phyloP scores from a whole-genome alignment of 2,888 invertebrate genomes.

The Nipponacmea schrenckii region DNA sequence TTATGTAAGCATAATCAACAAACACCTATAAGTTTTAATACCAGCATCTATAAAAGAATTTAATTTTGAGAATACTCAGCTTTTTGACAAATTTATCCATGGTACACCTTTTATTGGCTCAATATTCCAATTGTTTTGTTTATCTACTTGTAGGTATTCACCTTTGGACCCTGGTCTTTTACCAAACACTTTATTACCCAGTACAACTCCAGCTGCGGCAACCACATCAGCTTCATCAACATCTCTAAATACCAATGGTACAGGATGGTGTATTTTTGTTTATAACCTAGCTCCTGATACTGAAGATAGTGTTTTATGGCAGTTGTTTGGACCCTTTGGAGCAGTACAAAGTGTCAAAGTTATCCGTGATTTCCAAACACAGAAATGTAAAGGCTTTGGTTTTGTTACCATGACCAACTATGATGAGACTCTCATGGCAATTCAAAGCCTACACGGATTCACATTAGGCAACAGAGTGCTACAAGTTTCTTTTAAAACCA shows the following conservation, averaged over 20 bases:
- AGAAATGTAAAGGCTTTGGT: constrained; percentile 98
- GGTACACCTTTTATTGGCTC: too few relatives aligned
- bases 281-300: constrained; percentile 92
- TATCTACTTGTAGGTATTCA: constrained; percentile 55
- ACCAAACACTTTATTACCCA: constrained; percentile 59
- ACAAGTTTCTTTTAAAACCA: constrained; percentile 95
- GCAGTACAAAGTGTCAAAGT: constrained; percentile 98
- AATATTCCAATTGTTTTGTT: too few relatives aligned
- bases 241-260: constrained; percentile 53
- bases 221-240: constrained; percentile 39
- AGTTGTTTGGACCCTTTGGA: constrained; percentile 96
- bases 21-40: too few relatives aligned
- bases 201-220: constrained; percentile 38
- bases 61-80: too few relatives aligned
- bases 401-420: constrained; percentile 99
- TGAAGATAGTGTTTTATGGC: constrained; percentile 91
- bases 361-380: constrained; percentile 92
- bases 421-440: constrained; percentile 95
- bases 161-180: constrained; percentile 63
- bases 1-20: too few relatives aligned
- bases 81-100: too few relatives aligned
- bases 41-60: too few relatives aligned
- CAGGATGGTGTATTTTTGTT: constrained; percentile 91
- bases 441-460: constrained; percentile 95
- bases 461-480: constrained; percentile 93